Conservation (phyloP, 2,888 invertebrate species). For the Tanaodytes sp. region DNA sequence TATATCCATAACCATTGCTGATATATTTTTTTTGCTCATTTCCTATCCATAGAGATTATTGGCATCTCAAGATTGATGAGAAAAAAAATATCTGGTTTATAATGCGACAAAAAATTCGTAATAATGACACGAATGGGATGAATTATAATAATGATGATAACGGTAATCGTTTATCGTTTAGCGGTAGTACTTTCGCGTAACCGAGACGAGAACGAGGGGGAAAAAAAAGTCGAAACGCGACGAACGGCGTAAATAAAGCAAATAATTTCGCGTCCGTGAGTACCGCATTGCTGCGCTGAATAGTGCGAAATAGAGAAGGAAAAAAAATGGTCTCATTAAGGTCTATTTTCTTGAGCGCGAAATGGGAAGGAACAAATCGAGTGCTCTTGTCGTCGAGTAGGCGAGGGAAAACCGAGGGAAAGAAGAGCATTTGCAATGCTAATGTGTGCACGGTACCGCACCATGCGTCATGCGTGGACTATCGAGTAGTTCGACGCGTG, state of each 20-base stretch:
- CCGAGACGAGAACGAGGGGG: background rate
- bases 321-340: conserved; percentile 50
- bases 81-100: too few species aligned
- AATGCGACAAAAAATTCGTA: too few species aligned
- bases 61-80: too few species aligned
- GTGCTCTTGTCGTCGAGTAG: conserved; percentile 46
- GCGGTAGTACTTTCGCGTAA: conserved; percentile 13
- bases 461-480: conserved; percentile 54
- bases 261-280: conserved; percentile 48
- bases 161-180: conserved; percentile 42
- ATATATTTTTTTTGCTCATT: too few species aligned
- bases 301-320: too few species aligned
- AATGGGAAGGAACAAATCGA: conserved; percentile 54
- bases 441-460: conserved; percentile 51
- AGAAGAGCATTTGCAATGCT: conserved; percentile 55
- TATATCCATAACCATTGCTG: too few species aligned
- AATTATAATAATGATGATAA: conserved; percentile 38
- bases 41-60: too few species aligned
- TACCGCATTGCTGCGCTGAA: conserved; percentile 40
- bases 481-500: conserved; percentile 54
- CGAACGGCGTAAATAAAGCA: conserved; percentile 44
- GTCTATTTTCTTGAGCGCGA: conserved; percentile 48
- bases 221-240: conserved; percentile 19
- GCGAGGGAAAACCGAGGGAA: conserved; percentile 47
- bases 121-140: conserved; percentile 21